These are phyloP conservation scores for Syngnathus rostellatus DNA, from an alignment of 2,797 vertebrate species.

Conservation along the genomic window DNA sequence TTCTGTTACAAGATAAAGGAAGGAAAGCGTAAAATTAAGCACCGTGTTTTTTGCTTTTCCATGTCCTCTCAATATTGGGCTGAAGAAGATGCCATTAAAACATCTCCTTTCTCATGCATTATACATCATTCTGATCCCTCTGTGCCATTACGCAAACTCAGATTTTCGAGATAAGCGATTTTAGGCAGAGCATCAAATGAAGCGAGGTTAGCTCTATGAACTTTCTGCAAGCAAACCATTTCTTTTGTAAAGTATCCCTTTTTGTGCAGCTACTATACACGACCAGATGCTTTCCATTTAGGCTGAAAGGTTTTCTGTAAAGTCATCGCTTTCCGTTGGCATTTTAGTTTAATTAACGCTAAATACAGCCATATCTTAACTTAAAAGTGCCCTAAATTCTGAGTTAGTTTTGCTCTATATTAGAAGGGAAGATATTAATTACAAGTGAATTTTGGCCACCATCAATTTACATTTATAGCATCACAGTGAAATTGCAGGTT, in stretches of 20 bases:
- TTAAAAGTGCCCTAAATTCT: neutral
- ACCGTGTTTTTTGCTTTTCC: constrained; percentile 46
- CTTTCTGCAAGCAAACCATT: constrained; percentile 33
- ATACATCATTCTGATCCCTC: constrained; percentile 60
- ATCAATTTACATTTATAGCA: no score
- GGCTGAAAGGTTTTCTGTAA: neutral
- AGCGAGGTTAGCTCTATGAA: constrained; percentile 21
- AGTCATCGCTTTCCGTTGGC: neutral
- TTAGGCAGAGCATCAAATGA: constrained; percentile 57
- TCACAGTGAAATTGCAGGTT: no score
- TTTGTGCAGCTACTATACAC: neutral
- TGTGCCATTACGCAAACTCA: constrained; percentile 59
- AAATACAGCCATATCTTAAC: neutral
- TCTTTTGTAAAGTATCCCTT: constrained; percentile 20
- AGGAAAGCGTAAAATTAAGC: constrained; percentile 39
- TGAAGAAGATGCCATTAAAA: constrained; percentile 65
- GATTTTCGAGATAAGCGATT: constrained; percentile 69
- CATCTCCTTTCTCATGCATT: constrained; percentile 61
- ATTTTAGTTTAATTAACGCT: constrained; percentile 13
- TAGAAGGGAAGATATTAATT: neutral
- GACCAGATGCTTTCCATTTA: neutral
- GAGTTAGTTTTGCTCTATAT: neutral
- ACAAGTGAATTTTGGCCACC: no score
- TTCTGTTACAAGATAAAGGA: constrained; percentile 36
- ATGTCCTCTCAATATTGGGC: constrained; percentile 45